Evolutionary conservation across 2,888 invertebrate species (phyloP).

Genomic region (Seladonia tumulorum): DNA sequence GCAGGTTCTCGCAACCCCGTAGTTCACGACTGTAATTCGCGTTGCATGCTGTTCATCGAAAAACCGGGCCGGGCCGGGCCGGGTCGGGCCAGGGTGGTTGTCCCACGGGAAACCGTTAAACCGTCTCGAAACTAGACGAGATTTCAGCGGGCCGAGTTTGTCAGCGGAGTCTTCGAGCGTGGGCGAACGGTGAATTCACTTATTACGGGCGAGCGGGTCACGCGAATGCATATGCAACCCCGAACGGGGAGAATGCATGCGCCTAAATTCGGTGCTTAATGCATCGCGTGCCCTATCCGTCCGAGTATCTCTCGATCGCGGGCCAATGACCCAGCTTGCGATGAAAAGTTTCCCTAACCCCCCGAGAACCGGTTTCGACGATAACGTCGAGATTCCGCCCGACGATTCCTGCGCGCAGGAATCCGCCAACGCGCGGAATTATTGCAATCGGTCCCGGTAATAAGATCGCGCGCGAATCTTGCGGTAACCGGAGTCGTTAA

Average conservation of each 20-base stretch:
- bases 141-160: slow-evolving; percentile 38
- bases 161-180: slow-evolving; percentile 41
- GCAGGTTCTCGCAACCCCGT: slow-evolving; percentile 28
- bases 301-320: slow-evolving; percentile 58
- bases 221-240: slow-evolving; percentile 50
- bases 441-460: slow-evolving; percentile 1
- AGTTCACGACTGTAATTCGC: slow-evolving; percentile 36
- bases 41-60: slow-evolving; percentile 48
- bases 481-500: background rate
- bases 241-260: slow-evolving; percentile 44
- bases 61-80: slow-evolving; percentile 28
- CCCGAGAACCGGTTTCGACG: slow-evolving; percentile 3
- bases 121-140: slow-evolving; percentile 39
- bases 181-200: slow-evolving; percentile 43
- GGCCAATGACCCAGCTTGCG: slow-evolving; percentile 61
- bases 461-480: background rate
- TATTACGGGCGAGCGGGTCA: slow-evolving; percentile 59
- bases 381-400: slow-evolving; percentile 43
- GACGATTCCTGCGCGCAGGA: background rate
- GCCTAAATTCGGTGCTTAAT: slow-evolving; percentile 64
- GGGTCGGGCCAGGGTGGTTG: background rate
- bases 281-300: slow-evolving; percentile 66
- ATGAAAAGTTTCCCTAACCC: slow-evolving; percentile 50
- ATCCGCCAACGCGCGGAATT: slow-evolving; percentile 22
- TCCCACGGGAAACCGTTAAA: slow-evolving; percentile 42